These are phyloP conservation scores for Salvelinus sp. DNA, from an alignment of 2,113 vertebrate species.

Conservation along the genomic window DNA sequence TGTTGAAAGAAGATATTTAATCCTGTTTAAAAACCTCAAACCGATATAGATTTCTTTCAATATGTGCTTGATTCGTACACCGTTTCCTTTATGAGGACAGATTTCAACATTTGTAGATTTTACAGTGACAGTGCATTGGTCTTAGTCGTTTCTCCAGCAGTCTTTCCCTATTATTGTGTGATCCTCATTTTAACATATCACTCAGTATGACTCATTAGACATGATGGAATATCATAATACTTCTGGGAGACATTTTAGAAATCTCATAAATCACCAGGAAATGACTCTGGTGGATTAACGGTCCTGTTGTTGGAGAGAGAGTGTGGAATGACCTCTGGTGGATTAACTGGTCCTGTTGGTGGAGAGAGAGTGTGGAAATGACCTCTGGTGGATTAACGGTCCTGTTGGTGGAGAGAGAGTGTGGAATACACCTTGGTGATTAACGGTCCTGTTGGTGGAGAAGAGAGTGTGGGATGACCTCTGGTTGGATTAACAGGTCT, in stretches of 20 bases:
- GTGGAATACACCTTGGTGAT: no score
- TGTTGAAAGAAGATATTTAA: neutral
- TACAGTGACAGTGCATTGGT: neutral
- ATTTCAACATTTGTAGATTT: neutral
- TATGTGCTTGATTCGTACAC: neutral
- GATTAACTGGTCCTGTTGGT: slow-evolving; percentile 17
- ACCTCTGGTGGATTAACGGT: no score
- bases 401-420: no score
- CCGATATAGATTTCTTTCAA: neutral
- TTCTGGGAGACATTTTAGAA: slow-evolving; percentile 58
- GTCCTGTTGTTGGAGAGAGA: slow-evolving; percentile 43
- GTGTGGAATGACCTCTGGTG: slow-evolving; percentile 60
- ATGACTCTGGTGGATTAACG: slow-evolving; percentile 61
- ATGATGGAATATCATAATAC: slow-evolving; percentile 52
- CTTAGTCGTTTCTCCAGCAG: neutral
- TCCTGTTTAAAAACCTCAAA: neutral
- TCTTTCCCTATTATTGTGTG: slow-evolving; percentile 9
- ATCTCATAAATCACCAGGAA: slow-evolving; percentile 63
- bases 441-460: no score
- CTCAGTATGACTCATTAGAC: slow-evolving; percentile 65
- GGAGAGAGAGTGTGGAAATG: slow-evolving; percentile 38
- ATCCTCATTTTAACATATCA: slow-evolving; percentile 41
- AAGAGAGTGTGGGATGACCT: no score
- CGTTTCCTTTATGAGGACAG: neutral
- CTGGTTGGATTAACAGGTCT: no score